Percentiles rank a stretch among this genome's conserved stretches.
phyloP scores from a whole-genome alignment of 2,888 invertebrate genomes.

The Amphimallon solstitiale region DNA sequence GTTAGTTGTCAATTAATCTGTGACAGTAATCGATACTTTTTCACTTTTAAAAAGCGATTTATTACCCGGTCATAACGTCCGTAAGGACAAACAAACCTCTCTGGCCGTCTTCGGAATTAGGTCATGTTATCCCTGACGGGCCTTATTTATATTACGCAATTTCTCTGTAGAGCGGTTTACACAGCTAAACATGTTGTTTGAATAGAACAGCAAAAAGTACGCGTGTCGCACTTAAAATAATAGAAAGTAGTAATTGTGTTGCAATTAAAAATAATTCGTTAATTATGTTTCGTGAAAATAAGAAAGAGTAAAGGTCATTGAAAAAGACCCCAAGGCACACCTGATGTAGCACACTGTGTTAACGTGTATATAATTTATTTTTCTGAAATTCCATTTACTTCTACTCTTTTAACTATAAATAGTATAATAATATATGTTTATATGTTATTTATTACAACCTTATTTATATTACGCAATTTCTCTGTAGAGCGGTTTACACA shows the following conservation, averaged over 20 bases:
- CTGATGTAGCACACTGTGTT: no score
- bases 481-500: neutral
- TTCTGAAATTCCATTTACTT: no score
- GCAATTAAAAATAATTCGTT: neutral
- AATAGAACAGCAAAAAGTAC: no score
- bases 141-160: neutral
- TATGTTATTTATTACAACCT: no score
- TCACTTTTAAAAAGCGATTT: constrained; percentile 24
- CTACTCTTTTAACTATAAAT: no score
- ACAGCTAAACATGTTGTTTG: neutral
- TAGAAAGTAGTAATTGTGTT: no score
- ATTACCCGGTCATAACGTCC: neutral
- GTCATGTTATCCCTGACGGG: constrained; percentile 9
- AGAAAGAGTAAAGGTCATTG: no score
- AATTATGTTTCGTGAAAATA: neutral
- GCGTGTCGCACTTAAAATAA: no score
- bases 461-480: neutral
- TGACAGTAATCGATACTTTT: constrained; percentile 31
- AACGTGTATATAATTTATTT: no score
- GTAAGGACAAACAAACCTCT: constrained; percentile 4
- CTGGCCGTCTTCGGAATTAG: constrained; percentile 13
- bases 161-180: neutral
- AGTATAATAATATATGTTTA: no score
- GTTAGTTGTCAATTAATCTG: constrained; percentile 36
- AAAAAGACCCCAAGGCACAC: no score